These are phyloP conservation scores for Metallyticus violacea DNA, from an alignment of 2,888 invertebrate genomes.

Conservation along the genomic window DNA sequence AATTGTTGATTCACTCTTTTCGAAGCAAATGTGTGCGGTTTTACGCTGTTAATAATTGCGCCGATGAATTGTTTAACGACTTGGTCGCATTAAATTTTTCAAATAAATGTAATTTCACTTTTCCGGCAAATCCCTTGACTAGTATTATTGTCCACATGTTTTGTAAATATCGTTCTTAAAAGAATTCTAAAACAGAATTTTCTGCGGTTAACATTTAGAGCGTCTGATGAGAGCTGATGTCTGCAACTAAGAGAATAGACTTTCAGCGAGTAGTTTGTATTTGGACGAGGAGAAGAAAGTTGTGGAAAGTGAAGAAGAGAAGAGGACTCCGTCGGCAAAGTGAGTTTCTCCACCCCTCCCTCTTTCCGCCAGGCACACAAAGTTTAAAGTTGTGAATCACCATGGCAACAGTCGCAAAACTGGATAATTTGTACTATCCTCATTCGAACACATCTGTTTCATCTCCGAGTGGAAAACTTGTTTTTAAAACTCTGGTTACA, in stretches of 20 bases:
- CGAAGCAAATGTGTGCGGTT: too few relatives aligned
- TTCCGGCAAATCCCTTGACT: too few relatives aligned
- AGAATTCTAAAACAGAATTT: too few relatives aligned
- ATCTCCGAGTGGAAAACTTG: neutral
- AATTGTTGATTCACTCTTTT: too few relatives aligned
- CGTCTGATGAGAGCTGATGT: neutral
- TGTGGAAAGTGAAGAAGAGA: constrained; percentile 14
- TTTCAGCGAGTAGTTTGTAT: neutral
- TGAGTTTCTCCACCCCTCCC: neutral
- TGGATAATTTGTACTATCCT: constrained; percentile 12
- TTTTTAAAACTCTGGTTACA: neutral
- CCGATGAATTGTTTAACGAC: too few relatives aligned
- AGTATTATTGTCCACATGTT: too few relatives aligned
- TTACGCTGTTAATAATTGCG: too few relatives aligned
- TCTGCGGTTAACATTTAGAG: neutral
- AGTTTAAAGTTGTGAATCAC: constrained; percentile 5
- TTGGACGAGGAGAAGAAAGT: constrained; percentile 19
- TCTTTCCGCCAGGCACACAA: neutral
- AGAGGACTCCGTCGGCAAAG: constrained; percentile 1
- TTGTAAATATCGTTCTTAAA: too few relatives aligned
- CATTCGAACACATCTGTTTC: neutral
- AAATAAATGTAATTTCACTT: too few relatives aligned
- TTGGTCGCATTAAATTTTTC: too few relatives aligned
- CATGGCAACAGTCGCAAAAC: constrained; percentile 22
- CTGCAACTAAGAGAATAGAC: neutral